Evolutionary conservation across 2,113 vertebrate genomes (phyloP).

Genomic region (Zootoca vivipara): DNA sequence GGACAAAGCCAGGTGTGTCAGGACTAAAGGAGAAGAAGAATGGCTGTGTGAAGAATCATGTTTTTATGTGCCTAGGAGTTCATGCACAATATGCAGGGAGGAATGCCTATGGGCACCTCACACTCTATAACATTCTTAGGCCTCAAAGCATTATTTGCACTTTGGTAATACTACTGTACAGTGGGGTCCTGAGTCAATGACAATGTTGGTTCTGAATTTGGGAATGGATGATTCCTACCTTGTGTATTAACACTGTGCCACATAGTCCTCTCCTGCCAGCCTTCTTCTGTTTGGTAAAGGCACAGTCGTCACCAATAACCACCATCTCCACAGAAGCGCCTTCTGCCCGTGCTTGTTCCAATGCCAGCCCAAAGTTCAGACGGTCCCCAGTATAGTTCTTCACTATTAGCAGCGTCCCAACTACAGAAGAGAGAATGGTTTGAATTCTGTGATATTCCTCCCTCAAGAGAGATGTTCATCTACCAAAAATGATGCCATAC

Average conservation of each 20-base stretch:
- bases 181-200: not conserved
- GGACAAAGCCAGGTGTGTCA: not conserved
- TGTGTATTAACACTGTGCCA: slow-evolving; percentile 91
- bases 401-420: slow-evolving; percentile 88
- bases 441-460: not conserved
- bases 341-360: slow-evolving; percentile 84
- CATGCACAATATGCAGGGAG: not conserved
- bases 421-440: slow-evolving; percentile 38
- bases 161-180: not conserved
- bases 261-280: slow-evolving; percentile 89
- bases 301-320: slow-evolving; percentile 90
- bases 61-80: not conserved
- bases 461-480: not conserved
- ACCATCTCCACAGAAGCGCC: slow-evolving; percentile 84
- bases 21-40: not conserved
- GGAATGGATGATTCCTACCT: slow-evolving; percentile 71
- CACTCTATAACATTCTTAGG: no score
- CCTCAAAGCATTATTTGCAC: not conserved
- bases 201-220: not conserved
- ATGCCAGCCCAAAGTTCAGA: slow-evolving; percentile 92
- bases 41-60: not conserved
- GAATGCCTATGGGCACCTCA: not conserved
- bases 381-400: slow-evolving; percentile 98
- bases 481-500: not conserved
- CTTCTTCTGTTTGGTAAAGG: slow-evolving; percentile 84